These are phyloP conservation scores for Euwallacea similis DNA, from an alignment of 1,140 invertebrate genomes.

Conservation along the genomic window DNA sequence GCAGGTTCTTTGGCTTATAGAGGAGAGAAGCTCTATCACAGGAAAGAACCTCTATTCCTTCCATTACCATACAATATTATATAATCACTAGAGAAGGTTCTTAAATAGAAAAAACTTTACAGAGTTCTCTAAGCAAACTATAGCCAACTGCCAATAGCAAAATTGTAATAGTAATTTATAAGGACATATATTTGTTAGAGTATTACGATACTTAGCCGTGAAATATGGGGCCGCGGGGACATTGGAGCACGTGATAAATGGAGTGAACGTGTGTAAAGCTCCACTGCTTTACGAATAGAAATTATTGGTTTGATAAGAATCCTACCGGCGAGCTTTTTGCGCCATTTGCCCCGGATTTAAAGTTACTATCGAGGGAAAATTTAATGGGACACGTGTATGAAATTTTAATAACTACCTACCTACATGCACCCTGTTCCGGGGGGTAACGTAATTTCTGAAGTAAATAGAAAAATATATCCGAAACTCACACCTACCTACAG, in stretches of 20 bases:
- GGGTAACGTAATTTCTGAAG: too few species aligned
- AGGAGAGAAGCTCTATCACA: too few species aligned
- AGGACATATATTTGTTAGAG: slow-evolving; percentile 23
- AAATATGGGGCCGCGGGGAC: slow-evolving; percentile 30
- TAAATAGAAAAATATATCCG: too few species aligned
- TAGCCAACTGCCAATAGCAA: slow-evolving; percentile 1
- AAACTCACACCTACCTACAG: not conserved
- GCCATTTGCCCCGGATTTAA: slow-evolving; percentile 26
- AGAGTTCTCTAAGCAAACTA: not conserved
- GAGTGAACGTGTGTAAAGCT: slow-evolving; percentile 34
- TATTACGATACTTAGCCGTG: slow-evolving; percentile 30
- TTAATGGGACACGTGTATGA: slow-evolving; percentile 23
- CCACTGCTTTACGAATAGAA: slow-evolving; percentile 31
- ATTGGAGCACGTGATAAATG: slow-evolving; percentile 29
- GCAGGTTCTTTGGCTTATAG: too few species aligned
- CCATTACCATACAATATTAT: too few species aligned
- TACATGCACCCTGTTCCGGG: not conserved
- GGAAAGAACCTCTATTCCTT: too few species aligned
- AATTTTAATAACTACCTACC: slow-evolving; percentile 7
- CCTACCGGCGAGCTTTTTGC: slow-evolving; percentile 23
- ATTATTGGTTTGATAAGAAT: slow-evolving; percentile 36
- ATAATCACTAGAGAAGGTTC: too few species aligned
- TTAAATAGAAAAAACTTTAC: not conserved
- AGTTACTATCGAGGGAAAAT: slow-evolving; percentile 17
- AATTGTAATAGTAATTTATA: slow-evolving; percentile 10